Percentiles rank a stretch among this genome's conserved stretches.
These are phyloP conservation scores for Anoplophora glabripennis DNA, from an alignment of 1,140 invertebrate genomes.

Conservation along the genomic window DNA sequence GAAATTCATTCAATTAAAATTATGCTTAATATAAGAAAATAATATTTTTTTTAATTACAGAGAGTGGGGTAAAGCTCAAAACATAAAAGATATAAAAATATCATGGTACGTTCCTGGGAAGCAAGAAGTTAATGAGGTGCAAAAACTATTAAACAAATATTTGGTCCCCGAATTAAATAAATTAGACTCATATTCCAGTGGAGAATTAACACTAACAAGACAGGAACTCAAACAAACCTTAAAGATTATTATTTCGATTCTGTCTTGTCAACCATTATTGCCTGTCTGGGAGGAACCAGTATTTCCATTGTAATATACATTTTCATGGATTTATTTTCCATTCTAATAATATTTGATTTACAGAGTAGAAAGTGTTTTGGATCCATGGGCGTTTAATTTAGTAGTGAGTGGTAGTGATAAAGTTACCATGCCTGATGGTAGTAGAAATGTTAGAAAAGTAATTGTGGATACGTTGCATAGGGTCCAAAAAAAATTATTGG, in stretches of 20 bases:
- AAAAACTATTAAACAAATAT: constrained; percentile 65
- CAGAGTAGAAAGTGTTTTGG: constrained; percentile 42
- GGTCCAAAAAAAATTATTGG: constrained; percentile 60
- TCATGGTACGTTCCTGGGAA: constrained; percentile 75
- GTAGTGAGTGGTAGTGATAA: constrained; percentile 47
- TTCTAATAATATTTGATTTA: constrained; percentile 14
- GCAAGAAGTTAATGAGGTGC: constrained; percentile 65
- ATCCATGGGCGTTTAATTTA: constrained; percentile 47
- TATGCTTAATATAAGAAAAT: not conserved
- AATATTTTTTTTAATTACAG: constrained; percentile 49
- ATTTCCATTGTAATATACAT: constrained; percentile 52
- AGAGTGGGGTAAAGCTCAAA: constrained; percentile 76
- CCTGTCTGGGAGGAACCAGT: constrained; percentile 61
- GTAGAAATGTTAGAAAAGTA: constrained; percentile 59
- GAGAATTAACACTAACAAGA: constrained; percentile 41
- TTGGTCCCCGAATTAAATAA: constrained; percentile 55
- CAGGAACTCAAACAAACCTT: constrained; percentile 48
- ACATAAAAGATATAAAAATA: constrained; percentile 64
- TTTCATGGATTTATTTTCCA: not conserved
- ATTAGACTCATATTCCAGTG: constrained; percentile 54
- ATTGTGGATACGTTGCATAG: constrained; percentile 55
- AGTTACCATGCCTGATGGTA: constrained; percentile 61
- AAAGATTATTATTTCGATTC: constrained; percentile 52
- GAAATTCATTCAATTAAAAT: not conserved
- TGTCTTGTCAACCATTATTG: constrained; percentile 58